Conservation (phyloP, 2,888 invertebrate species). For the Agrypnus murinus region DNA sequence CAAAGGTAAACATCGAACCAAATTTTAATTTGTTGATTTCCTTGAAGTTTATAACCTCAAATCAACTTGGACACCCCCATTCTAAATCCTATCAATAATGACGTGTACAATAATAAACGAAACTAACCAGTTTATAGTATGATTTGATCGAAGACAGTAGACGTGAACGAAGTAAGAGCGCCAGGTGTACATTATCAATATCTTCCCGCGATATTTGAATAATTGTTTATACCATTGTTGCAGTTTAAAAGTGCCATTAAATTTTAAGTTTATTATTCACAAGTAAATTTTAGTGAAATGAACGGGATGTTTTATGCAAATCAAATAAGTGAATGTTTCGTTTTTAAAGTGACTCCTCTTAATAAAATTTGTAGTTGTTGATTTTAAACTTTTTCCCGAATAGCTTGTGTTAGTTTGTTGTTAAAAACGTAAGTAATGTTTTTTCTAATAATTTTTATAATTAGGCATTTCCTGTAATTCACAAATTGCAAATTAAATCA, state of each 20-base stretch:
- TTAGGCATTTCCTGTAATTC: too few relatives aligned
- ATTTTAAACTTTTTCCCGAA: conserved; percentile 22
- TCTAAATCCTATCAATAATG: conserved; percentile 45
- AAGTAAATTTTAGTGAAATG: conserved; percentile 32
- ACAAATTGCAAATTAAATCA: too few relatives aligned
- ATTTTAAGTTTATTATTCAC: neutral
- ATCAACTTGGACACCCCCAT: conserved; percentile 48
- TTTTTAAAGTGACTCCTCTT: conserved; percentile 33
- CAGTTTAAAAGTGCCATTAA: neutral
- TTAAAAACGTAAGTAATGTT: conserved; percentile 35
- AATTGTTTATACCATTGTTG: neutral
- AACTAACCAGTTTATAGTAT: conserved; percentile 43
- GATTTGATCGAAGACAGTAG: conserved; percentile 39
- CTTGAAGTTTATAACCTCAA: conserved; percentile 41
- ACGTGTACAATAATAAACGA: conserved; percentile 48
- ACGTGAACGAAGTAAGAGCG: conserved; percentile 34
- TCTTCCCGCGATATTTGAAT: conserved; percentile 35
- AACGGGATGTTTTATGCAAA: conserved; percentile 37
- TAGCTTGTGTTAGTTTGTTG: conserved; percentile 18
- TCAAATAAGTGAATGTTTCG: conserved; percentile 7
- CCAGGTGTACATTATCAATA: conserved; percentile 36
- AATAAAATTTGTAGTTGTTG: conserved; percentile 17
- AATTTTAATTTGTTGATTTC: conserved; percentile 40
- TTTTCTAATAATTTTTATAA: too few relatives aligned
- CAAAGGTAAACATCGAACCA: conserved; percentile 23